A percentile compares a stretch with the other conserved stretches of the same genome.
These are phyloP conservation scores for Podarcis lilfordi DNA, from an alignment of 2,797 vertebrate genomes.

Conservation along the genomic window DNA sequence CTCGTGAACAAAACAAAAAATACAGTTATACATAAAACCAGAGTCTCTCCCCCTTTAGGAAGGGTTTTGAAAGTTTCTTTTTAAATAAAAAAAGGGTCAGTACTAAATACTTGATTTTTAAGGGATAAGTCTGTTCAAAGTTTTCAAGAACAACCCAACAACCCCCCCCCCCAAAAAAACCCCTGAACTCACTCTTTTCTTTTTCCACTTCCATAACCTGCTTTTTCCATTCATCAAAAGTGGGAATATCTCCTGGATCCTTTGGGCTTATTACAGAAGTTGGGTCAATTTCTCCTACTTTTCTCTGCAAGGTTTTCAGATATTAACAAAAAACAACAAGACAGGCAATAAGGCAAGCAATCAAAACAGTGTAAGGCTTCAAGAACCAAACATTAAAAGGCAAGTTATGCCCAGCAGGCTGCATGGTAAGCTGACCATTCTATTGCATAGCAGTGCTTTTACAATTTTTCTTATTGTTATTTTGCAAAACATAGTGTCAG, in stretches of 20 bases:
- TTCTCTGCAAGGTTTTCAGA: conserved; percentile 38
- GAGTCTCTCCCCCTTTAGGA: neutral
- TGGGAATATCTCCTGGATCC: conserved; percentile 93
- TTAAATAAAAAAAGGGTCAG: too few species aligned
- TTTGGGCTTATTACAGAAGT: conserved; percentile 80
- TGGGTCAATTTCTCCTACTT: conserved; percentile 84
- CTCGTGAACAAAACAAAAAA: neutral
- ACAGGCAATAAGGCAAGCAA: neutral
- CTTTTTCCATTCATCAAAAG: conserved; percentile 99
- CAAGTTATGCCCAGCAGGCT: neutral
- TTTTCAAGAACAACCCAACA: conserved; percentile 11
- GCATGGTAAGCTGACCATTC: neutral
- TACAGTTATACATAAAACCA: neutral
- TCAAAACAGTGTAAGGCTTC: neutral
- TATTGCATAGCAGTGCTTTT: neutral
- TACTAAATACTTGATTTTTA: neutral
- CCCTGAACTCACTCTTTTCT: conserved; percentile 89
- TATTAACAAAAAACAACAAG: neutral
- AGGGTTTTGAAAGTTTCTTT: too few species aligned
- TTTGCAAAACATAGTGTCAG: neutral
- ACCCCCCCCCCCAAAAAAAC: neutral
- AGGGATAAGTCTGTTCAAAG: conserved; percentile 28
- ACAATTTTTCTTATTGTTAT: too few species aligned
- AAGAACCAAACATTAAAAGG: neutral
- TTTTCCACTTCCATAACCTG: conserved; percentile 99